Evolutionary conservation across 2,113 vertebrate genomes (phyloP).

Genomic region (Ameiurus melas): DNA sequence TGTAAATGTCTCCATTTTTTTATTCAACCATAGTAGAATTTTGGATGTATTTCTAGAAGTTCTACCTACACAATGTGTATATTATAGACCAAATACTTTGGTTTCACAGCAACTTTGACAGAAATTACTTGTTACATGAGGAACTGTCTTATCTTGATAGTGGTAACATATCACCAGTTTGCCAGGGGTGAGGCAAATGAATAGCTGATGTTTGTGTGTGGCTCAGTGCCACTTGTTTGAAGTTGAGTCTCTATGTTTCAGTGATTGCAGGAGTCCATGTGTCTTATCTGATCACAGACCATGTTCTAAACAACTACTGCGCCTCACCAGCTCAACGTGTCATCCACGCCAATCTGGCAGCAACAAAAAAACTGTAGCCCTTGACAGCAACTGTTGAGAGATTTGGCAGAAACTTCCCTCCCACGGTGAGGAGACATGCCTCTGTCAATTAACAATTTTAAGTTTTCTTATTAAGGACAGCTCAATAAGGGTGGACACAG

Average conservation of each 20-base stretch:
- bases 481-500: background rate
- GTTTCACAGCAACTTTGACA: slow-evolving; percentile 1
- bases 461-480: background rate
- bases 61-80: background rate
- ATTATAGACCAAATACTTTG: slow-evolving; percentile 6
- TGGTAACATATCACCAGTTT: slow-evolving; percentile 26
- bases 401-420: slow-evolving; percentile 41
- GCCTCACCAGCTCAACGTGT: slow-evolving; percentile 9
- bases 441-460: background rate
- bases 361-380: slow-evolving; percentile 23
- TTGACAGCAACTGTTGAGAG: slow-evolving; percentile 51
- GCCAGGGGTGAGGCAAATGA: slow-evolving; percentile 16
- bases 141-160: slow-evolving; percentile 18
- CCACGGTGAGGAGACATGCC: slow-evolving; percentile 29
- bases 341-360: slow-evolving; percentile 45
- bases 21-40: background rate
- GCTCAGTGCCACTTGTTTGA: slow-evolving; percentile 46
- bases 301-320: slow-evolving; percentile 25
- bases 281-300: slow-evolving; percentile 31
- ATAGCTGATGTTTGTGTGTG: slow-evolving; percentile 40
- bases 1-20: background rate
- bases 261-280: slow-evolving; percentile 35
- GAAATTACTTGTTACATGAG: background rate
- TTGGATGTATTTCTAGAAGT: background rate
- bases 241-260: slow-evolving; percentile 44